A percentile compares a stretch with the other conserved stretches of the same genome.
Evolutionary conservation across 2,888 invertebrate species (phyloP).

Genomic region (Toxonevra muliebris): DNA sequence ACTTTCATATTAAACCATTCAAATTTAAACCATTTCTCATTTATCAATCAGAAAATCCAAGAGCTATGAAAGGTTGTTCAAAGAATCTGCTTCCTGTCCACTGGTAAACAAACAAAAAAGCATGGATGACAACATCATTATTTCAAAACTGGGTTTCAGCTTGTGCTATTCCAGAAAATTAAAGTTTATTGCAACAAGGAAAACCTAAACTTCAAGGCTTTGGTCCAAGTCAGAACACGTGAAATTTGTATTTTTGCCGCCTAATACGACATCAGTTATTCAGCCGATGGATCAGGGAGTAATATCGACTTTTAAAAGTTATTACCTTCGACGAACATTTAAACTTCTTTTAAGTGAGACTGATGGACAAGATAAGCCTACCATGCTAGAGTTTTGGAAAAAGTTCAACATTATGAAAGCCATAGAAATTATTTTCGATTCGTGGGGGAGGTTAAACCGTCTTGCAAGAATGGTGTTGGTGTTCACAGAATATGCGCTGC

Average conservation of each 20-base stretch:
- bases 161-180: conserved; percentile 40
- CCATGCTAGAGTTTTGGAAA: conserved; percentile 36
- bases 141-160: conserved; percentile 48
- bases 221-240: conserved; percentile 34
- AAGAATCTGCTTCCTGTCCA: conserved; percentile 50
- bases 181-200: conserved; percentile 38
- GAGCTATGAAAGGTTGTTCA: conserved; percentile 47
- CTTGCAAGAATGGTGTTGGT: conserved; percentile 37
- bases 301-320: conserved; percentile 35
- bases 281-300: conserved; percentile 32
- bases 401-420: conserved; percentile 32
- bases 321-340: conserved; percentile 41
- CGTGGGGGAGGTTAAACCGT: conserved; percentile 36
- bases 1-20: conserved; percentile 40
- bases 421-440: conserved; percentile 42
- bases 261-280: conserved; percentile 20
- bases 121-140: conserved; percentile 48
- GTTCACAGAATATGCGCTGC: too few species aligned
- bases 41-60: conserved; percentile 53
- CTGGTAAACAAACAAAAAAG: conserved; percentile 51
- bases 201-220: conserved; percentile 31
- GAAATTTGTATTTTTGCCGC: conserved; percentile 33
- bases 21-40: conserved; percentile 54
- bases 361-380: conserved; percentile 35
- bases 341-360: conserved; percentile 37